Evolutionary conservation across 2,888 invertebrate genomes (phyloP).

Genomic region (Anthophora plumipes): DNA sequence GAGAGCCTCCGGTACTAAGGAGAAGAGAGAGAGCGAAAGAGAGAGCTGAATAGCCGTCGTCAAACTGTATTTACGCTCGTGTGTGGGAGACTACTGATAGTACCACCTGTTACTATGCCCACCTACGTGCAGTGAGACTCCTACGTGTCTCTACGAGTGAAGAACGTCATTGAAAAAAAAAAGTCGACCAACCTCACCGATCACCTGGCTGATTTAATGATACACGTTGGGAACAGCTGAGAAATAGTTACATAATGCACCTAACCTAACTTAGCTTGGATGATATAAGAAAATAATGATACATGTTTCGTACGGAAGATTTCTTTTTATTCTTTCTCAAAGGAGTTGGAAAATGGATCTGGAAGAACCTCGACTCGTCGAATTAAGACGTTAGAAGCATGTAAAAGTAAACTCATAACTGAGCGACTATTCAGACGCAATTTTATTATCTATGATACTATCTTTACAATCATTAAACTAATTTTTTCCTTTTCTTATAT

Average conservation of each 20-base stretch:
- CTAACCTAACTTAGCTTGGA: too few species aligned
- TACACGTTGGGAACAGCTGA: background rate
- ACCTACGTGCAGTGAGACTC: slow-evolving; percentile 38
- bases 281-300: too few species aligned
- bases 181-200: background rate
- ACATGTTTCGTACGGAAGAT: too few species aligned
- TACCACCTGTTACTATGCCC: slow-evolving; percentile 67
- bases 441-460: too few species aligned
- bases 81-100: slow-evolving; percentile 19
- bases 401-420: too few species aligned
- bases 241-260: background rate
- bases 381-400: too few species aligned
- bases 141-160: slow-evolving; percentile 8
- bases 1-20: slow-evolving; percentile 21
- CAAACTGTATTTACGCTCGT: slow-evolving; percentile 53
- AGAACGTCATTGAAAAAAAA: slow-evolving; percentile 4
- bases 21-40: slow-evolving; percentile 11
- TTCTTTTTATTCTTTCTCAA: too few species aligned
- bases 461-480: too few species aligned
- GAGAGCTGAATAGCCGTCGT: slow-evolving; percentile 46
- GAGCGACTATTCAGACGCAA: too few species aligned
- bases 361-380: too few species aligned
- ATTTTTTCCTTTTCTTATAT: too few species aligned
- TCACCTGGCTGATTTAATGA: background rate
- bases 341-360: too few species aligned